Conservation (phyloP, 2,113 vertebrate species). For the Micronycteris hirsuta region DNA sequence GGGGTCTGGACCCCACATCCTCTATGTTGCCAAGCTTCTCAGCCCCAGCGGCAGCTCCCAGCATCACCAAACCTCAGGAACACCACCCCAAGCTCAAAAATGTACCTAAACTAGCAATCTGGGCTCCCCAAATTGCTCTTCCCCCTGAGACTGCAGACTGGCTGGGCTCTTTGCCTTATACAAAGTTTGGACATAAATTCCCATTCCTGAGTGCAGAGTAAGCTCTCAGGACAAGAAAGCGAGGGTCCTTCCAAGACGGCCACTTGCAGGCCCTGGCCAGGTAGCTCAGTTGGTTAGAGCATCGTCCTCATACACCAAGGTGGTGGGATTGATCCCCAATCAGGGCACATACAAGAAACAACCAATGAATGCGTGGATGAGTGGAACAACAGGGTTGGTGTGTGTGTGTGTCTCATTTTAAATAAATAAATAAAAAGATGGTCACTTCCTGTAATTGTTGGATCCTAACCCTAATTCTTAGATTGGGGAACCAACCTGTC, state of each 20-base stretch:
- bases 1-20: background rate
- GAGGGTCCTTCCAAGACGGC: background rate
- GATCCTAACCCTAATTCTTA: background rate
- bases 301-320: background rate
- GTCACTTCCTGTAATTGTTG: background rate
- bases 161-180: background rate
- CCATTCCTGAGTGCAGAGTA: background rate
- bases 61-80: background rate
- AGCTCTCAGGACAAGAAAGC: background rate
- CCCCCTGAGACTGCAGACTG: background rate
- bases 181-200: background rate
- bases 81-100: background rate
- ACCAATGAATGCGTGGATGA: background rate
- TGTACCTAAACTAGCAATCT: background rate
- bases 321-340: background rate
- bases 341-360: background rate
- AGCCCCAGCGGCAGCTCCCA: background rate
- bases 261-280: background rate
- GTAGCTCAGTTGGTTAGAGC: background rate
- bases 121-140: background rate
- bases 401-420: background rate
- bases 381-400: background rate
- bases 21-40: background rate
- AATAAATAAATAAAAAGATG: too few species aligned
- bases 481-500: background rate